Conservation (phyloP, 2,888 invertebrate species). For the Galerucella nymphaeae region DNA sequence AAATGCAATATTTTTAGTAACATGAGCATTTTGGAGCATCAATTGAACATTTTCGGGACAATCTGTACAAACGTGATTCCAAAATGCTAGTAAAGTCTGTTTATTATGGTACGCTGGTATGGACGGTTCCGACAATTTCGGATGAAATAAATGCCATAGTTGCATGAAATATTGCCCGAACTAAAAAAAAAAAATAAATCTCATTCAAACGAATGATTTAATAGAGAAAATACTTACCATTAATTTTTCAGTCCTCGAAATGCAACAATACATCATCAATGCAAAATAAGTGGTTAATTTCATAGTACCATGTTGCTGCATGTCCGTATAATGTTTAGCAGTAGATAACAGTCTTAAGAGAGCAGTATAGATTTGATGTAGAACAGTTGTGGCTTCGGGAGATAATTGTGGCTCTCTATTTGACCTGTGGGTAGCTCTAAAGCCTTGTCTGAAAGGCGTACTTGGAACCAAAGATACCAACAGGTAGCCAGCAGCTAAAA, state of each 20-base stretch:
- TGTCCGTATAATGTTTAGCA: slow-evolving; percentile 88
- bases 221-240: no score
- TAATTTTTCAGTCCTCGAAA: slow-evolving; percentile 89
- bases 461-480: slow-evolving; percentile 92
- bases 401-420: slow-evolving; percentile 67
- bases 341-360: slow-evolving; percentile 80
- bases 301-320: slow-evolving; percentile 87
- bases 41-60: slow-evolving; percentile 93
- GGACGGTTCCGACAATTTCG: slow-evolving; percentile 92
- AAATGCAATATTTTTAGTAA: slow-evolving; percentile 94
- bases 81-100: slow-evolving; percentile 90
- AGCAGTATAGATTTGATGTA: slow-evolving; percentile 78
- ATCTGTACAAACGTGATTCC: slow-evolving; percentile 93
- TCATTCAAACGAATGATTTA: not conserved
- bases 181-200: slow-evolving; percentile 66
- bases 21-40: slow-evolving; percentile 86
- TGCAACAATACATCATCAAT: slow-evolving; percentile 90
- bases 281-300: slow-evolving; percentile 94
- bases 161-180: slow-evolving; percentile 93
- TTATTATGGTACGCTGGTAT: slow-evolving; percentile 96
- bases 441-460: slow-evolving; percentile 89
- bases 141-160: slow-evolving; percentile 94
- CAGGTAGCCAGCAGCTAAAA: slow-evolving; percentile 85
- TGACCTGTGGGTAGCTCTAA: slow-evolving; percentile 72
- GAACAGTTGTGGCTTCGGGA: slow-evolving; percentile 68